Conservation (phyloP, 2,888 invertebrate genomes). For the Calameuta filiformis region DNA sequence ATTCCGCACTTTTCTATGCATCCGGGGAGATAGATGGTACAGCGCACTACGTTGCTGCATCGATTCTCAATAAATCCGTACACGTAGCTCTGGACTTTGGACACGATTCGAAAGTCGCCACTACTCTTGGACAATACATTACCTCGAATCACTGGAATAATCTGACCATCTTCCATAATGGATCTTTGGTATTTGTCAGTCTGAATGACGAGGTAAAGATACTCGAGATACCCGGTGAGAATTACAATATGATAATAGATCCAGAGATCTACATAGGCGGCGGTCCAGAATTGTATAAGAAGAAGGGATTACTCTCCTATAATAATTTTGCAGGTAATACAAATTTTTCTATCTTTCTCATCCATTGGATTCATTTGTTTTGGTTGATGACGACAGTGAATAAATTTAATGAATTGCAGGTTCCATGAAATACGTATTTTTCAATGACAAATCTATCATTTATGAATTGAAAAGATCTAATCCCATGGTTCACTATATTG, state of each 20-base stretch:
- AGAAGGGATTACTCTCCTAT: constrained; percentile 82
- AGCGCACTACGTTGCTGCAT: constrained; percentile 90
- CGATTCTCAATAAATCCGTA: constrained; percentile 84
- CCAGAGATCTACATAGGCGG: constrained; percentile 94
- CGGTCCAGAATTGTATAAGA: constrained; percentile 85
- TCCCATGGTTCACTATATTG: constrained; percentile 85
- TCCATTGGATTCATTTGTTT: not conserved
- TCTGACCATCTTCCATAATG: constrained; percentile 85
- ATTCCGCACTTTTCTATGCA: constrained; percentile 92
- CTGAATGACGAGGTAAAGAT: constrained; percentile 79
- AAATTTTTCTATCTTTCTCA: not conserved
- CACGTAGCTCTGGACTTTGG: constrained; percentile 91
- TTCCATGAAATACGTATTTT: constrained; percentile 90
- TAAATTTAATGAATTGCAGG: constrained; percentile 72
- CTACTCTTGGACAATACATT: constrained; percentile 75
- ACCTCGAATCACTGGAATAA: constrained; percentile 89
- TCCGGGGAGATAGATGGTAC: constrained; percentile 90
- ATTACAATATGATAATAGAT: constrained; percentile 85
- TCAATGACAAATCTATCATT: constrained; percentile 91
- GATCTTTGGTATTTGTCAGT: constrained; percentile 78
- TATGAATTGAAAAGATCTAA: constrained; percentile 87
- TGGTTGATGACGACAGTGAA: not conserved
- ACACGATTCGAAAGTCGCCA: constrained; percentile 77
- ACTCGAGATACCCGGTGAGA: constrained; percentile 79
- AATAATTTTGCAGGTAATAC: constrained; percentile 79